These are phyloP conservation scores for Radopholus similis DNA, from an alignment of 1,140 invertebrate genomes.

Conservation along the genomic window DNA sequence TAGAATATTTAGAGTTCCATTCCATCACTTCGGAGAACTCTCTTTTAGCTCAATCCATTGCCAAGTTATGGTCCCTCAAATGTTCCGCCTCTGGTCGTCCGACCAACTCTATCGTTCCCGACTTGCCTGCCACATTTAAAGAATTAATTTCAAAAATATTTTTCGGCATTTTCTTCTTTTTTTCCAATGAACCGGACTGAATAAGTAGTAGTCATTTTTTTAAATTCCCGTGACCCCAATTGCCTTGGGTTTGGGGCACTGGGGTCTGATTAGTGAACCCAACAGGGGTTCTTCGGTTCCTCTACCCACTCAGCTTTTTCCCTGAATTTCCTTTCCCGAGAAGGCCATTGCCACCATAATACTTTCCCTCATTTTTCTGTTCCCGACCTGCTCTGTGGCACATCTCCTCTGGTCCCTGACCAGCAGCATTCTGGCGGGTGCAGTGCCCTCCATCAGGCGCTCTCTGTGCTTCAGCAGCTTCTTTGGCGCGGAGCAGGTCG, in stretches of 20 bases:
- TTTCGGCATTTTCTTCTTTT: too few relatives aligned
- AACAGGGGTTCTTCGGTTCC: not conserved
- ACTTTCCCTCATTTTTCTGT: too few relatives aligned
- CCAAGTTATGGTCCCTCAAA: too few relatives aligned
- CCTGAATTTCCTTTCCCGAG: not conserved
- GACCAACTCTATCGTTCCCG: not conserved
- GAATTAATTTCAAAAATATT: not conserved
- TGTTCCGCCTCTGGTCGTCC: not conserved
- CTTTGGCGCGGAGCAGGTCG: not conserved
- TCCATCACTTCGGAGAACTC: not conserved
- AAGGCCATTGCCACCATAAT: too few relatives aligned
- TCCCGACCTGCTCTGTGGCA: too few relatives aligned
- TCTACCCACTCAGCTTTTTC: not conserved
- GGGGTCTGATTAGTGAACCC: not conserved
- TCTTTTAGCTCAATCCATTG: too few relatives aligned
- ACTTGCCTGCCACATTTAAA: not conserved
- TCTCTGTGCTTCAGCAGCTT: not conserved
- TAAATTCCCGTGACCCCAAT: too few relatives aligned
- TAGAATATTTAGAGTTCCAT: too few relatives aligned
- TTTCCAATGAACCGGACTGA: too few relatives aligned
- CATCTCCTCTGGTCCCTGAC: too few relatives aligned
- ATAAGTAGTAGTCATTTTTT: too few relatives aligned
- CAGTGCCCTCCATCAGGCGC: not conserved
- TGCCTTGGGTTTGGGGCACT: too few relatives aligned
- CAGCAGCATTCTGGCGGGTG: not conserved